Evolutionary conservation across 2,888 invertebrate genomes (phyloP), one percentile per base, ranked within the genome.

Genomic region (Tenthredo amoena): DNA sequence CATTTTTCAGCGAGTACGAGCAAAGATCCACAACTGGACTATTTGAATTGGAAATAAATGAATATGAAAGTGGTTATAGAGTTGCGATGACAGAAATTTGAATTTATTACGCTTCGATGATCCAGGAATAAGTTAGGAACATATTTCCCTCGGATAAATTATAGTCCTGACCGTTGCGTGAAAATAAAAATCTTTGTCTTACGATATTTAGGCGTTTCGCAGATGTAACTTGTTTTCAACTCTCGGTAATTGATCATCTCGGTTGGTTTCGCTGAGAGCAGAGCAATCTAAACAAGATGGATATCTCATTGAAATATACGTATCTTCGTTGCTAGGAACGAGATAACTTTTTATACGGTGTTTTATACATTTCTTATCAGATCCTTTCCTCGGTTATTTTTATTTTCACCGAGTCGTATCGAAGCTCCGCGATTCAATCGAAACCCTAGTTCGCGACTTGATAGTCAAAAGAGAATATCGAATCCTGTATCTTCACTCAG

Each of bases 401-500:
- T 31, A 50, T n/a, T 40, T 55, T 55, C 55, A 77, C 50, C 34
- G 2, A 50, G 77, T 31, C 55, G 26, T 50, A 55, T 31, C 26
- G 18, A 34, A 2, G 15, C 76, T 55, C n/a, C 5, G 34, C 5
- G 34, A 55, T 77, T 34, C 18, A 34, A 77, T 77, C 15, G 34
- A 77, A 55, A 55, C n/a, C 55, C n/a, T 55, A 77, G 77, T 34
- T 34, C 10, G 34, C 18, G 77, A 10, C n/a, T 18, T 40, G 2
- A 9, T 55, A 18, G 18, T 77, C 31, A 55, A 21, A 50, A 55
- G 55, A 31, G n/a, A 55, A 77, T 77, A 77, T 77, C 55, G 77
- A 77, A 40, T 55, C 18, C 76, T 55, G 34, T 18, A 18, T 77
- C 18, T n/a, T 2, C n/a, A 55, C 77, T 34, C 0, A 50, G 9